Conservation (phyloP, 2,888 invertebrate species). For the Tridacna crocea region DNA sequence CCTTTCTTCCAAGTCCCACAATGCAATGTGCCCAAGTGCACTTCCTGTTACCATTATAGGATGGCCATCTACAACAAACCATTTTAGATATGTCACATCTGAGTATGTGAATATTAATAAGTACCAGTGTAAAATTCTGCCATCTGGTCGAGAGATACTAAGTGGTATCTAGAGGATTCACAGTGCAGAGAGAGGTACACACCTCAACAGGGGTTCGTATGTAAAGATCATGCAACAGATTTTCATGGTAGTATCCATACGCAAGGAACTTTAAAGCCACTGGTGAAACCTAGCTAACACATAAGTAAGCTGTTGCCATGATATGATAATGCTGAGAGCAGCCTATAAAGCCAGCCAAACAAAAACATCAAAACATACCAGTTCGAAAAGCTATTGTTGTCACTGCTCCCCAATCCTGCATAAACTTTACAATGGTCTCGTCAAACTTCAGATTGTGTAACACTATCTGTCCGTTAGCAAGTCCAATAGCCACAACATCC, state of each 20-base stretch:
- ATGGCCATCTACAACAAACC: constrained; percentile 87
- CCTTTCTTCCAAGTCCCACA: constrained; percentile 92
- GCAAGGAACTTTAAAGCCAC: too few relatives aligned
- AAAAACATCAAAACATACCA: constrained; percentile 69
- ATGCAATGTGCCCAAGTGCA: constrained; percentile 92
- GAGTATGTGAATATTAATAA: background rate
- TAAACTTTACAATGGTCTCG: constrained; percentile 92
- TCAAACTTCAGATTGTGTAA: constrained; percentile 95
- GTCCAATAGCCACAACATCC: constrained; percentile 95
- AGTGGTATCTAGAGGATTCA: background rate
- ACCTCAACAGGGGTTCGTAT: too few relatives aligned
- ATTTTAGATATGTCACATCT: background rate
- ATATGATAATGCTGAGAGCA: too few relatives aligned
- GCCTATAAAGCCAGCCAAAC: too few relatives aligned
- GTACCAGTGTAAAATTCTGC: too few relatives aligned
- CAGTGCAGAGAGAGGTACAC: too few relatives aligned
- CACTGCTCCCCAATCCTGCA: constrained; percentile 96
- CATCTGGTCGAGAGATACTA: background rate
- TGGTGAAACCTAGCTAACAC: too few relatives aligned
- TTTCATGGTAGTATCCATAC: too few relatives aligned
- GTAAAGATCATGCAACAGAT: too few relatives aligned
- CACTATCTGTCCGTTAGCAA: constrained; percentile 92
- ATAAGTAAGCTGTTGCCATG: too few relatives aligned
- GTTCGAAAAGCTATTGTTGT: constrained; percentile 93
- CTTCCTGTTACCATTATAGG: constrained; percentile 95